Evolutionary conservation across 1,140 invertebrate genomes (phyloP).

Genomic region (Drosophila sucinea): DNA sequence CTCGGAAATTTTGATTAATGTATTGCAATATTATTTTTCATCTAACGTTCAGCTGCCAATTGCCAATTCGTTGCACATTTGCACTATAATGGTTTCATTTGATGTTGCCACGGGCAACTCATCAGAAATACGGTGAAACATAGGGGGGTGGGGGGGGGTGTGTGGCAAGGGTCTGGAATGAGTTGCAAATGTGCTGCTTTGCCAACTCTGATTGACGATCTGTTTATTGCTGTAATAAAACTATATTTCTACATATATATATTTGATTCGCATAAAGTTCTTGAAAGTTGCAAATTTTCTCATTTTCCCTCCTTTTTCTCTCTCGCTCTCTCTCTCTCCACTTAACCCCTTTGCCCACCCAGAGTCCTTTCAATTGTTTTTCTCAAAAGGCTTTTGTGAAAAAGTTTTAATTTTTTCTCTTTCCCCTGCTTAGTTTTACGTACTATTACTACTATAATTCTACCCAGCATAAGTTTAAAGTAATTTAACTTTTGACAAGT

Average conservation of each 20-base stretch:
- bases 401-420: conserved; percentile 51
- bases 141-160: background rate
- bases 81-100: conserved; percentile 78
- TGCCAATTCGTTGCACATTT: conserved; percentile 77
- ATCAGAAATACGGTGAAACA: background rate
- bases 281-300: background rate
- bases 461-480: conserved; percentile 63
- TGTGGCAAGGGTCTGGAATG: background rate
- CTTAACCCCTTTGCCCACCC: background rate
- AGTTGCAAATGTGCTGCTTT: background rate
- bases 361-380: conserved; percentile 40
- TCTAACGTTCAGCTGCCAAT: conserved; percentile 37
- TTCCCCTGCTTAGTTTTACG: conserved; percentile 15
- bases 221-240: background rate
- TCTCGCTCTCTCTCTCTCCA: background rate
- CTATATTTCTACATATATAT: conserved; percentile 1
- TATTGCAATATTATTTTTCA: conserved; percentile 63
- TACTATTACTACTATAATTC: conserved; percentile 47
- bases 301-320: background rate
- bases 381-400: conserved; percentile 27
- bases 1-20: conserved; percentile 73
- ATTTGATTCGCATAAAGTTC: background rate
- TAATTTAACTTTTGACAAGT: conserved; percentile 72
- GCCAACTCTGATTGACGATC: background rate
- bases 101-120: conserved; percentile 38